These are phyloP conservation scores for Oreochromis grahami DNA, from an alignment of 2,797 vertebrate species.

Conservation along the genomic window DNA sequence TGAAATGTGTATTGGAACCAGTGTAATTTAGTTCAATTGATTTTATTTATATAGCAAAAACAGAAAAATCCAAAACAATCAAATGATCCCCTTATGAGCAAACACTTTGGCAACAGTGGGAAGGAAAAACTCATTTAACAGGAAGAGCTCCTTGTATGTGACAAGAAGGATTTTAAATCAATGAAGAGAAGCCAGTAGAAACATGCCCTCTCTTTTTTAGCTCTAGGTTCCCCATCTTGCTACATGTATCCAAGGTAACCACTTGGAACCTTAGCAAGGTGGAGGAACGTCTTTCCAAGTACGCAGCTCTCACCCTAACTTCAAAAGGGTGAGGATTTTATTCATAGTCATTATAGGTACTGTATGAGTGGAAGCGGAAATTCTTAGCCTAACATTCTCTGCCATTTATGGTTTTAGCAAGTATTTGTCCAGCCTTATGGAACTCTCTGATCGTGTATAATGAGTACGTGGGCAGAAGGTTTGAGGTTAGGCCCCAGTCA, in stretches of 20 bases:
- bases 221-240: not conserved
- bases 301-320: not conserved
- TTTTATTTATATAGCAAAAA: not conserved
- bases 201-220: not conserved
- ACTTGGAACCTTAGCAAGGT: not conserved
- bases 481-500: not conserved
- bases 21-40: not conserved
- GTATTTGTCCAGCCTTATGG: not conserved
- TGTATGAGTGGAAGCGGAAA: not conserved
- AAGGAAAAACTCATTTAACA: not conserved
- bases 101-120: not conserved
- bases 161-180: not conserved
- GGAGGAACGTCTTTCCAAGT: not conserved
- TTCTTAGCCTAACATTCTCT: not conserved
- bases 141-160: not conserved
- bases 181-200: not conserved
- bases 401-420: not conserved
- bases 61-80: not conserved
- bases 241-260: not conserved
- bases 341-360: not conserved
- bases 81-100: not conserved
- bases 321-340: not conserved
- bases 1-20: not conserved
- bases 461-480: not conserved
- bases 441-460: not conserved